phyloP scores from a whole-genome alignment of 2,113 vertebrate species.

The Mormyrus iriodes region DNA sequence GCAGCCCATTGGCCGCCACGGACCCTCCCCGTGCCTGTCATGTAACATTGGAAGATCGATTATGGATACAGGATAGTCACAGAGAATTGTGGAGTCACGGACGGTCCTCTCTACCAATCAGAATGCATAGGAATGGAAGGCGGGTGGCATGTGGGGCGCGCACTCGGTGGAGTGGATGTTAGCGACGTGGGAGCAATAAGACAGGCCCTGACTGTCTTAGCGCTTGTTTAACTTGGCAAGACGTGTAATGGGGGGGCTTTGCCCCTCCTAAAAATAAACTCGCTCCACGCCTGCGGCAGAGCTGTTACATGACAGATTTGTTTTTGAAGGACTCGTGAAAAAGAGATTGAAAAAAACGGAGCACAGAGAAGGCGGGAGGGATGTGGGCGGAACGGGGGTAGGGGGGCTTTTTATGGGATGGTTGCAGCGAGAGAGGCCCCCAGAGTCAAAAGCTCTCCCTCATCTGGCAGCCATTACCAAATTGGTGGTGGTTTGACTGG shows the following conservation, averaged over 20 bases:
- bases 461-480: conserved; percentile 55
- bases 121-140: not conserved
- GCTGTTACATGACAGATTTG: conserved; percentile 29
- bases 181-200: conserved; percentile 49
- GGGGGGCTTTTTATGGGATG: not conserved
- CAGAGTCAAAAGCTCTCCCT: conserved; percentile 2
- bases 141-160: not conserved
- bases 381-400: not conserved
- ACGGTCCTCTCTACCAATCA: conserved; percentile 17
- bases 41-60: not conserved
- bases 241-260: conserved; percentile 39
- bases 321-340: conserved; percentile 22
- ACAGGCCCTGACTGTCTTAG: conserved; percentile 50
- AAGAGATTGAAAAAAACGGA: not conserved
- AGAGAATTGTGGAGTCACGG: not conserved
- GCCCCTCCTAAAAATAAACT: conserved; percentile 52
- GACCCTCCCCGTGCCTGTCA: not conserved
- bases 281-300: conserved; percentile 28
- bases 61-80: not conserved
- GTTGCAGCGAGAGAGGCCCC: conserved; percentile 17
- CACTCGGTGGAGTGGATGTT: not conserved
- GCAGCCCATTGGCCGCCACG: not conserved
- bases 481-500: conserved; percentile 30
- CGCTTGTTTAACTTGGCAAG: conserved; percentile 58
- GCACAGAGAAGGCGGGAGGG: not conserved